Evolutionary conservation across 2,888 invertebrate genomes (phyloP), one percentile per base, ranked within the genome.

Genomic region (Selenia dentaria): DNA sequence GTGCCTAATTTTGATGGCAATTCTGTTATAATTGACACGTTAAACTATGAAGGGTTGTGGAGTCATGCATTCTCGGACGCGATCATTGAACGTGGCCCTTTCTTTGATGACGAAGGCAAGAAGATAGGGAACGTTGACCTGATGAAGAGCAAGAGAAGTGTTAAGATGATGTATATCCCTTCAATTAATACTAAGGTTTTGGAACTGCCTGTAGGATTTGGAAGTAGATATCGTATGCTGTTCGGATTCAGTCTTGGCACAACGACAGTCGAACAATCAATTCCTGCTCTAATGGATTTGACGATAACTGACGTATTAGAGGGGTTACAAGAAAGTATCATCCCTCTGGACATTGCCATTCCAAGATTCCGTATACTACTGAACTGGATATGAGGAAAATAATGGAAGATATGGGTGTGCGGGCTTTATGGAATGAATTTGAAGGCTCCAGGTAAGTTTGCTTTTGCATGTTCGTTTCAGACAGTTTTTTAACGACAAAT

Each of bases 21-120:
- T 25, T 69, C 69, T 0, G 41, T 66, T 0, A 26, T 69, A 6
- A 9, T 64, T 8, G 63, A 67, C 34, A 51, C 59, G 1, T 27
- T 69, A 24, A 61, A 65, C 8, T 68, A 57, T 4, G 48, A 50
- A 0, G 69, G 63, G 0, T 14, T 66, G 3, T 67, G 67, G 66
- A 57, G 53, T 0, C 54, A 58, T 6, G 60, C 61, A 0, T 69
- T 63, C 20, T 14, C 50, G 6, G 55, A 63, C 10, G 56, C 59
- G 2, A 25, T 31, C 0, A 35, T 62, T 3, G 50, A 58, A 11
- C 36, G 35, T 3, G 53, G 55, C 11, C 59, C 69, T 0, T 69
- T 69, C 13, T 62, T 59, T 20, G 14, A 60, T 14, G 13, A 29
- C 2, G 3, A 13, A 0, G 66, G 66, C 3, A 10, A 59, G 28